Conservation (phyloP, 2,888 invertebrate species). For the Aproaerema taeniolella region DNA sequence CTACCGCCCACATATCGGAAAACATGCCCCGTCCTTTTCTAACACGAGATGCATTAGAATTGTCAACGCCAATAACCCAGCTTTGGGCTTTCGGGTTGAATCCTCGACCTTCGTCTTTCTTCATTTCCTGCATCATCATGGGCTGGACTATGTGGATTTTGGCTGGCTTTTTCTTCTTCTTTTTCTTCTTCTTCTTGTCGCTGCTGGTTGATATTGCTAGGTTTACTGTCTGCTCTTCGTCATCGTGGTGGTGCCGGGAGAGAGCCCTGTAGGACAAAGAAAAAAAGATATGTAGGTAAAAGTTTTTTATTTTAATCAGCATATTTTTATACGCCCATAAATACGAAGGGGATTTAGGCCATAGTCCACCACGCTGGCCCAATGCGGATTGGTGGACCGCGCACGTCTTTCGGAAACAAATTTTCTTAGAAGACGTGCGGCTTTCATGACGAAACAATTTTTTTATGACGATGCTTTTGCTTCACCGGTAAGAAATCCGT, state of each 20-base stretch:
- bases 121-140: slow-evolving; percentile 40
- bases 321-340: no score
- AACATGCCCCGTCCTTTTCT: slow-evolving; percentile 32
- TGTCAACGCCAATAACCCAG: slow-evolving; percentile 59
- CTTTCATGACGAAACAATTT: no score
- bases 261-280: slow-evolving; percentile 41
- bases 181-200: slow-evolving; percentile 53
- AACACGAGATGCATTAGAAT: slow-evolving; percentile 10
- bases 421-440: no score
- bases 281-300: no score
- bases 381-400: no score
- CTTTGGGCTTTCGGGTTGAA: slow-evolving; percentile 46
- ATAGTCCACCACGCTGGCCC: no score
- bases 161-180: slow-evolving; percentile 55
- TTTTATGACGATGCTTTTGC: no score
- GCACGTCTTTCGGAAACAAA: no score
- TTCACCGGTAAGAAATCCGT: no score
- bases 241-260: slow-evolving; percentile 44
- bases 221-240: slow-evolving; percentile 53
- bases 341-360: no score
- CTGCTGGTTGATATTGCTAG: slow-evolving; percentile 55
- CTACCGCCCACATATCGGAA: slow-evolving; percentile 46
- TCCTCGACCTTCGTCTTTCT: slow-evolving; percentile 57
- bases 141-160: slow-evolving; percentile 61
- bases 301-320: no score